Evolutionary conservation across 2,888 invertebrate species (phyloP), one percentile per base, ranked within the genome.

Genomic region (Lapara coniferarum): DNA sequence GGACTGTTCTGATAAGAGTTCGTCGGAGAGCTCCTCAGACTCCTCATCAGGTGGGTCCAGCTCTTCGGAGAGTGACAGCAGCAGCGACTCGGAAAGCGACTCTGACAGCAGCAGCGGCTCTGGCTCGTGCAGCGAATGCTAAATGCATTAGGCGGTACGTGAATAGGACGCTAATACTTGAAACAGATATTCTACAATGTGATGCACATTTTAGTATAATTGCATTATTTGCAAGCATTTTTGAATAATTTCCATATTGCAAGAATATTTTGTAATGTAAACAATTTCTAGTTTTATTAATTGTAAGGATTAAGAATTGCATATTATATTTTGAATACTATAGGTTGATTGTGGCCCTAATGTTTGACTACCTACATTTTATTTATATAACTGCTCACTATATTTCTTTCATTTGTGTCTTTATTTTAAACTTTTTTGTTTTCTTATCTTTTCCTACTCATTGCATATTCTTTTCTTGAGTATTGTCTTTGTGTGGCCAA

Each of bases 11-110:
- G 85, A 82, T 51, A 85, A 85, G 68, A 85, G 87, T 72, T 89
- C 91, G 0, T 89, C 89, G 0, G 84, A 79, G 49, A 89, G 88
- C 72, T 87, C 87, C 0, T 89, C 89, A 19, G 89, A 80, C 14
- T 88, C 88, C 1, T 86, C 86, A 0, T 88, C 89, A 0, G 87
- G 81, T 19, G 87, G 87, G 69, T 87, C 86, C 0, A 84, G 82
- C 13, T 86, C 87, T 0, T 91, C 91, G 0, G 86, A 78, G 66
- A 89, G 89, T 59, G 86, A 84, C 63, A 85, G 85, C 79, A 85
- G 86, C 71, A 82, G 81, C n/a, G 85, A 82, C 6, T 89, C 89
- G 0, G 89, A 83, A 67, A 81, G 81, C 0, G 84, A 81, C 30
- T 78, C 86, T 69, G 89, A 82, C 69, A 77, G 79, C 74, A 74